Base-by-base conservation (phyloP, 2,113 vertebrate genomes). In the Aptenodytes forsteri region DNA sequence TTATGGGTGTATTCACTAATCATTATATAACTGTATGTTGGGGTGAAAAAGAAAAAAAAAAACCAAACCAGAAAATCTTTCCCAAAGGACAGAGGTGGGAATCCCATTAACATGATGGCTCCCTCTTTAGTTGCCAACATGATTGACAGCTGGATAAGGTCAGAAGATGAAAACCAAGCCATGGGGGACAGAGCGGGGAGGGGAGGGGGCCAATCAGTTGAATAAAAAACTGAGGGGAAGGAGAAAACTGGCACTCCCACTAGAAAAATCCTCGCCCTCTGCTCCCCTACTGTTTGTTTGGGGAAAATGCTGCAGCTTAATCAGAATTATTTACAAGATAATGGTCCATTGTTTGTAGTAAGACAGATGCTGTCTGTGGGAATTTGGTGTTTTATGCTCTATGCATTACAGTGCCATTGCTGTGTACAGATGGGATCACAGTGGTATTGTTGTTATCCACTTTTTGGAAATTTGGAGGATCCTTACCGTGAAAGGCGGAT, bases 321-420 rank as follows among this genome's bases (percentile, higher is more conserved):
- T 98, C 98, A 98, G 98, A 98, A 98, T 98, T 98, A 98, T 98
- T 98, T 98, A 98, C 98, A 98, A 98, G 98, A 98, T 98, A 98
- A 98, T 98, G 97, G 98, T 98, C 98, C 98, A 98, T 98, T 98
- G 98, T 98, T 98, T 98, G 98, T 97, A 97, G 96, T 98, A 96
- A 98, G 98, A 98, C 98, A 98, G 98, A 98, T 98, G 98, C 98
- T 97, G 97, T 98, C 98, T 98, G 98, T 98, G 97, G 98, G 98
- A 98, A 98, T 98, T 98, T 98, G 96, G 98, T 97, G 97, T 89
- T 98, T 98, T 98, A 98, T 98, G 98, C 97, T 97, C 95, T 92
- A 77, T 96, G 97, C 97, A 91, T 97, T 95, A 97, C 94, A 97
- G 95, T 97, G 97, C 96, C 98, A 98, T 98, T 92, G 46, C 94